A percentile compares a stretch with the other conserved stretches of the same genome.
Evolutionary conservation across 2,888 invertebrate species (phyloP).

Genomic region (Malthinus flaveolus): DNA sequence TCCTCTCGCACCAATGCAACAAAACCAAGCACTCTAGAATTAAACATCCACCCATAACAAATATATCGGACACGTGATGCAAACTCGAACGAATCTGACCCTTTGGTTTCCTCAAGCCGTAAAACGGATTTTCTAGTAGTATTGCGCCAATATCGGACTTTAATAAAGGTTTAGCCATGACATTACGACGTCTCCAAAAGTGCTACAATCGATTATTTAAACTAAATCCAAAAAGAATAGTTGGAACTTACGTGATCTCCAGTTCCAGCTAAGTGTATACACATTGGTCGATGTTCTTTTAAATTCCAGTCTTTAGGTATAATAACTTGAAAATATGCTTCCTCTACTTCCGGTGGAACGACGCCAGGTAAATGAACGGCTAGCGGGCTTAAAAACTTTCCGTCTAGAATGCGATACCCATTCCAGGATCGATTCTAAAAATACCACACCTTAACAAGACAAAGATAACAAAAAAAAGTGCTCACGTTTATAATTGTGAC

Average conservation of each 20-base stretch:
- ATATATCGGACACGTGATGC: conserved; percentile 95
- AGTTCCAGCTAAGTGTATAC: conserved; percentile 95
- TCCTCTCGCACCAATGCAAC: conserved; percentile 90
- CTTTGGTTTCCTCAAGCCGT: conserved; percentile 85
- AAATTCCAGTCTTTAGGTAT: conserved; percentile 79
- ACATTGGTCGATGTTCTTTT: conserved; percentile 75
- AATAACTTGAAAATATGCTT: conserved; percentile 83
- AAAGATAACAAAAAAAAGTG: conserved; percentile 12
- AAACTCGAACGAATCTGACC: conserved; percentile 88
- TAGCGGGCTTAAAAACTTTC: conserved; percentile 85
- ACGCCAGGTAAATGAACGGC: conserved; percentile 82
- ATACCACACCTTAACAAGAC: conserved; percentile 20
- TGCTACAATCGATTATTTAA: conserved; percentile 61
- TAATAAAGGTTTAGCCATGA: conserved; percentile 89
- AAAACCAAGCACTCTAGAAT: conserved; percentile 91
- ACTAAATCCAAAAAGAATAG: background rate
- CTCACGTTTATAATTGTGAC: conserved; percentile 83
- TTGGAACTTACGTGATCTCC: conserved; percentile 89
- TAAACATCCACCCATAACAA: conserved; percentile 98
- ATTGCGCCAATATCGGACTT: conserved; percentile 93
- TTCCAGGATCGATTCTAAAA: conserved; percentile 72
- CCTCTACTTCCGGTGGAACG: conserved; percentile 80
- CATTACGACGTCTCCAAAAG: conserved; percentile 86
- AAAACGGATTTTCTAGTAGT: conserved; percentile 96
- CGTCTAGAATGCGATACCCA: conserved; percentile 79